Evolutionary conservation across 2,797 vertebrate species (phyloP).

Genomic region (Spheniscus humboldti): DNA sequence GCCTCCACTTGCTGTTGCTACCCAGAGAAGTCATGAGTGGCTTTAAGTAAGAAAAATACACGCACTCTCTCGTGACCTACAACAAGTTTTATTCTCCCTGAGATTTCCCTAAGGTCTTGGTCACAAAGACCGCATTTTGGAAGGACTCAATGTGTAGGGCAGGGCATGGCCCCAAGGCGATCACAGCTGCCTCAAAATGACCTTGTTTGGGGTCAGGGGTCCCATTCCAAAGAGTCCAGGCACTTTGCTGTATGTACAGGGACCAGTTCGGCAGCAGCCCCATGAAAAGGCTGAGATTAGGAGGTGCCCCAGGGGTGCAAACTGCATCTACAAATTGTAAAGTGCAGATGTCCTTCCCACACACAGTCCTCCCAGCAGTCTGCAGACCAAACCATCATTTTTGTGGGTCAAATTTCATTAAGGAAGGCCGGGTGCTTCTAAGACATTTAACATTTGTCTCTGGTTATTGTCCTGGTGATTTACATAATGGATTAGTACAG

Average conservation of each 20-base stretch:
- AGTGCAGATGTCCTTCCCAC: neutral
- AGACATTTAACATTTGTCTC: conserved; percentile 1
- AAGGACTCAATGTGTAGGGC: neutral
- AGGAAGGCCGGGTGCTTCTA: neutral
- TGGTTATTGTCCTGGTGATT: conserved; percentile 47
- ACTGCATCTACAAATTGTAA: neutral
- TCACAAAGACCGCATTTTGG: neutral
- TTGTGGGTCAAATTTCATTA: neutral
- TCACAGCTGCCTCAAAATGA: neutral
- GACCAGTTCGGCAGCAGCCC: neutral
- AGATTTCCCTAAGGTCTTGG: neutral
- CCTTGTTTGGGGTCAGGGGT: neutral
- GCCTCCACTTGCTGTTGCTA: neutral
- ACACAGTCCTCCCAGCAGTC: neutral
- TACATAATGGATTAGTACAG: conserved; percentile 54
- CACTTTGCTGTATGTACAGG: neutral
- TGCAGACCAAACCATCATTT: neutral
- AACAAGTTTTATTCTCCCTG: neutral
- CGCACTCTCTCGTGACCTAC: neutral
- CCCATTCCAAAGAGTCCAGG: neutral
- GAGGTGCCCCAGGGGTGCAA: neutral
- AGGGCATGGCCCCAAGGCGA: rapidly evolving
- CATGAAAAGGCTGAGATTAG: neutral
- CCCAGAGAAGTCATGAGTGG: neutral
- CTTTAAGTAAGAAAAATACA: neutral